Evolutionary conservation across 2,113 vertebrate genomes (phyloP).

Genomic region (Sarotherodon lohbergeri): DNA sequence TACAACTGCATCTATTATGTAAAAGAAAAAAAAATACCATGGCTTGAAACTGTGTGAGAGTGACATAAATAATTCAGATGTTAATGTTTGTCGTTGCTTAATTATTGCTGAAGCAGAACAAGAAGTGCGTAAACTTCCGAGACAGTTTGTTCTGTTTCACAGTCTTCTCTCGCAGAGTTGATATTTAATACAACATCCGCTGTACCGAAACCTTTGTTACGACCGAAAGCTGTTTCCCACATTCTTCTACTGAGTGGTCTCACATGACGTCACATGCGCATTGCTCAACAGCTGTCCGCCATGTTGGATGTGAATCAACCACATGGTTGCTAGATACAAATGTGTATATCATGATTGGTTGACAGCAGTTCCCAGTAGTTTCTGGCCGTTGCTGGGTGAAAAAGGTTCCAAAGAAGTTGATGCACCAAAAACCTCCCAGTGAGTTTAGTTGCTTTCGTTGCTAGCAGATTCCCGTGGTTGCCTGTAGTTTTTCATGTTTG

Average conservation of each 20-base stretch:
- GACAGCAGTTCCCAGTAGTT: background rate
- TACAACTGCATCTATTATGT: background rate
- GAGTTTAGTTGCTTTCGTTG: background rate
- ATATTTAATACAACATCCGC: background rate
- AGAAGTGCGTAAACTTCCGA: background rate
- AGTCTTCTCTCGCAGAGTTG: background rate
- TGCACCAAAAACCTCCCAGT: background rate
- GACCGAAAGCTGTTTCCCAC: background rate
- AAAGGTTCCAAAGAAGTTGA: background rate
- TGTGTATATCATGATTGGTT: background rate
- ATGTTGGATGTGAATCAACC: background rate
- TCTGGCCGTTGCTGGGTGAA: background rate
- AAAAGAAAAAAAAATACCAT: background rate
- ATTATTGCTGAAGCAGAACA: constrained; percentile 18
- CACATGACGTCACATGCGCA: background rate
- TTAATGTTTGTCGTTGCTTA: constrained; percentile 20
- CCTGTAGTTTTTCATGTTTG: background rate
- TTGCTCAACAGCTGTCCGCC: background rate
- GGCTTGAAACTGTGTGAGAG: background rate
- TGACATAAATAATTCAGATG: constrained; percentile 29
- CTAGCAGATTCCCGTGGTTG: background rate
- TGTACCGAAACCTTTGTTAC: background rate
- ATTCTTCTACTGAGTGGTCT: background rate
- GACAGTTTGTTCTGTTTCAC: background rate
- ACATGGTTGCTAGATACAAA: background rate